phyloP scores from a whole-genome alignment of 2,797 vertebrate genomes.

The Pseudochaenichthys georgianus region DNA sequence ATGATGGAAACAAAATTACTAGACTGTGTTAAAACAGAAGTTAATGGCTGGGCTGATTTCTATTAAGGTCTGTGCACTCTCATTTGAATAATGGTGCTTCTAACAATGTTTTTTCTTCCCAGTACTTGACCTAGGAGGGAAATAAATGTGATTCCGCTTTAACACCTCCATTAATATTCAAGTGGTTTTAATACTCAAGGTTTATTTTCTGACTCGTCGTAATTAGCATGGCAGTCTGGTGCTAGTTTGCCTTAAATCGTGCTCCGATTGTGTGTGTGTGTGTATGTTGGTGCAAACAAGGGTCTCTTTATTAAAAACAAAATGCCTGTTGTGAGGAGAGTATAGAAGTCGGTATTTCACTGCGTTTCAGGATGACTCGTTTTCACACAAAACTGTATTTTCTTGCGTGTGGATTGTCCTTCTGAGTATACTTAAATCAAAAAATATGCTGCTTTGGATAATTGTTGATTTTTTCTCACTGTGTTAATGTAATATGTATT shows the following conservation, averaged over 20 bases:
- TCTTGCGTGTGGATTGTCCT: not conserved
- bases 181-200: conserved; percentile 81
- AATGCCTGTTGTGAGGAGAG: conserved; percentile 8
- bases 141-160: conserved; percentile 78
- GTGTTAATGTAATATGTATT: too few species aligned
- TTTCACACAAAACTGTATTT: not conserved
- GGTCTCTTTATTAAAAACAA: conserved; percentile 34
- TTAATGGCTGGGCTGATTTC: conserved; percentile 82
- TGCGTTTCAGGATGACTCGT: not conserved
- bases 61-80: conserved; percentile 82
- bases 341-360: not conserved
- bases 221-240: conserved; percentile 67
- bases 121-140: conserved; percentile 79
- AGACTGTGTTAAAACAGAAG: conserved; percentile 76
- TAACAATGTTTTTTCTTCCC: conserved; percentile 74
- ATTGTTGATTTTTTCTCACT: too few species aligned
- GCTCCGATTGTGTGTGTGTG: conserved; percentile 58
- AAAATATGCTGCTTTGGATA: not conserved
- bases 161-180: conserved; percentile 83
- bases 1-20: conserved; percentile 73
- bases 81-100: conserved; percentile 88
- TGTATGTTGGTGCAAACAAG: conserved; percentile 9
- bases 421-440: not conserved
- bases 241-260: conserved; percentile 60
- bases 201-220: conserved; percentile 71